Percentiles rank a stretch among this genome's conserved stretches.
phyloP scores from a whole-genome alignment of 2,888 invertebrate genomes.

The Andrena dorsata region DNA sequence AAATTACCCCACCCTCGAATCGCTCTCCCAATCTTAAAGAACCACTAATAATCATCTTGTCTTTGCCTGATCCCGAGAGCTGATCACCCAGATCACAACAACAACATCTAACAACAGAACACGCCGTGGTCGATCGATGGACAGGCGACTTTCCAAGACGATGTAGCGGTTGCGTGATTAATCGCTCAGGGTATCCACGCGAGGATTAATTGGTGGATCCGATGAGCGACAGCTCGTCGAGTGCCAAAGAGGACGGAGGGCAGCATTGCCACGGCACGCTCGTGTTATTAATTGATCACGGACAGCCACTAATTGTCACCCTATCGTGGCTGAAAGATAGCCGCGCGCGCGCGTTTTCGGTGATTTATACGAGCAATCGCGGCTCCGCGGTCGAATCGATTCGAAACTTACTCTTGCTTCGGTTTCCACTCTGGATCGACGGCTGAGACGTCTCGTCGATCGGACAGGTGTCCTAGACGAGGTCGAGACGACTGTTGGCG shows the following conservation, averaged over 20 bases:
- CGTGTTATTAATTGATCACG: conserved; percentile 72
- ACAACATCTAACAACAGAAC: conserved; percentile 1
- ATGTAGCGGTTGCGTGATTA: conserved; percentile 57
- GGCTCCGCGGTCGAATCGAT: conserved; percentile 27
- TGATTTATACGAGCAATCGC: conserved; percentile 62
- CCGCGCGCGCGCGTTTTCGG: conserved; percentile 52
- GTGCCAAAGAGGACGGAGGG: conserved; percentile 65
- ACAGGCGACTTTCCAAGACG: conserved; percentile 51
- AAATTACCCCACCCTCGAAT: not conserved
- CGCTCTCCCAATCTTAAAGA: not conserved
- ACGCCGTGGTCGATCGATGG: conserved; percentile 31
- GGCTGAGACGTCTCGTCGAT: conserved; percentile 31
- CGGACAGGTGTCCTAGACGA: conserved; percentile 7
- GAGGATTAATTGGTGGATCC: conserved; percentile 70
- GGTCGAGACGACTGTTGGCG: not conserved
- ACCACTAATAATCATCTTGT: not conserved
- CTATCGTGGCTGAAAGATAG: conserved; percentile 64
- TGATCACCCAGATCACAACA: conserved; percentile 5
- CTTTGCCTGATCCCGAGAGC: not conserved
- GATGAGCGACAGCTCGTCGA: conserved; percentile 69
- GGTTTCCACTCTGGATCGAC: conserved; percentile 37
- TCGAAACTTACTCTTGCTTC: not conserved
- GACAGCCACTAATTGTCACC: conserved; percentile 71
- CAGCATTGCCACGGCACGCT: conserved; percentile 6
- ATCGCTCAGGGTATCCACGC: conserved; percentile 53